phyloP scores from a whole-genome alignment of 2,888 invertebrate species.

The Chrysolina oricalcia region DNA sequence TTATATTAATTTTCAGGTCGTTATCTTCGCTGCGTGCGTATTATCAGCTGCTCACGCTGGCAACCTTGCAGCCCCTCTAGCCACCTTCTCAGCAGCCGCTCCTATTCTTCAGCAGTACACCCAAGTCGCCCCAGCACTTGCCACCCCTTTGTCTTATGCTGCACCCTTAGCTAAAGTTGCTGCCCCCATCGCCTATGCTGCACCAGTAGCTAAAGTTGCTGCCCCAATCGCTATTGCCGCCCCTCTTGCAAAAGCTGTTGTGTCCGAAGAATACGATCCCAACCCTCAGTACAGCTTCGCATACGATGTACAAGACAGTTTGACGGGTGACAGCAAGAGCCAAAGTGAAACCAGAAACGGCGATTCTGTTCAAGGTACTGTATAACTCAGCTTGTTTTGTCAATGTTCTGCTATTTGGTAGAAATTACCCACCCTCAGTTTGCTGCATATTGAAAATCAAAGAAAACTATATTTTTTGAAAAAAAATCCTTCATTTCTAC shows the following conservation, averaged over 20 bases:
- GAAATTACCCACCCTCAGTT: too few relatives aligned
- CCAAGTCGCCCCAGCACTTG: conserved; percentile 60
- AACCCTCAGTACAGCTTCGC: conserved; percentile 75
- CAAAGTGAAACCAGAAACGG: conserved; percentile 66
- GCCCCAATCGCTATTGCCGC: neutral
- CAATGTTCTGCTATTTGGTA: too few relatives aligned
- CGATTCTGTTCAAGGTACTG: conserved; percentile 54
- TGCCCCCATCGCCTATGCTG: conserved; percentile 42
- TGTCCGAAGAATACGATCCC: conserved; percentile 64
- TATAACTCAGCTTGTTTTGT: too few relatives aligned
- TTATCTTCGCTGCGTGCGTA: conserved; percentile 50
- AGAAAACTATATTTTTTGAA: too few relatives aligned
- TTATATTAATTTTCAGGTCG: conserved; percentile 47
- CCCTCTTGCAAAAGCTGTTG: conserved; percentile 47
- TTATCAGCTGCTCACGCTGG: conserved; percentile 68
- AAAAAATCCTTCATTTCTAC: too few relatives aligned
- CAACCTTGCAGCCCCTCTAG: conserved; percentile 39
- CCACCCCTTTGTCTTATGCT: conserved; percentile 60
- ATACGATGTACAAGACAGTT: conserved; percentile 75
- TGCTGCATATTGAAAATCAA: too few relatives aligned
- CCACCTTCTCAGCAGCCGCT: too few relatives aligned
- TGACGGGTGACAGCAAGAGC: conserved; percentile 76
- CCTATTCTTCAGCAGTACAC: conserved; percentile 2
- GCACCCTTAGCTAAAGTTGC: conserved; percentile 54
- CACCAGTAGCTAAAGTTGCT: conserved; percentile 23